These are phyloP conservation scores for Corythoichthys intestinalis DNA, from an alignment of 2,113 vertebrate species.

Conservation along the genomic window DNA sequence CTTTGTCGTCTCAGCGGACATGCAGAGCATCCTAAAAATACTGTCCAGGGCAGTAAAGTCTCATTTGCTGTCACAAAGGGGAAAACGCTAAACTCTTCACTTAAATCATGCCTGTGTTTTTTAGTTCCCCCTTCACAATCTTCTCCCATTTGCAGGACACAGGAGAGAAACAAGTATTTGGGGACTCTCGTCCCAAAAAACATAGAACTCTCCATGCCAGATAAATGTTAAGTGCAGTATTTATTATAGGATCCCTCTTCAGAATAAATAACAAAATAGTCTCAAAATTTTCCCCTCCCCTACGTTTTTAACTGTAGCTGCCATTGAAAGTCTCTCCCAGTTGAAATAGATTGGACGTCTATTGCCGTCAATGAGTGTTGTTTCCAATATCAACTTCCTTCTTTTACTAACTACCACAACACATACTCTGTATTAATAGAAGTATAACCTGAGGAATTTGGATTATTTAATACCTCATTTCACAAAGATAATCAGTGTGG, in stretches of 20 bases:
- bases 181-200: conserved; percentile 3
- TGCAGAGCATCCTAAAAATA: conserved; percentile 72
- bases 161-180: background rate
- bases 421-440: background rate
- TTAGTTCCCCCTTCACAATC: background rate
- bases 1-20: conserved; percentile 55
- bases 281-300: no score
- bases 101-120: conserved; percentile 13
- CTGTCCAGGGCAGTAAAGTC: conserved; percentile 49
- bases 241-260: no score
- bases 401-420: no score
- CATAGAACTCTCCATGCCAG: background rate
- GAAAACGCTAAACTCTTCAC: conserved; percentile 52
- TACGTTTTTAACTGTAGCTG: no score
- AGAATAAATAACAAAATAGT: no score
- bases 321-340: no score
- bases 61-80: conserved; percentile 64
- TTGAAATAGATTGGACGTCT: no score
- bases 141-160: conserved; percentile 3
- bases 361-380: no score
- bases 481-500: conserved; percentile 18
- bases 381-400: no score
- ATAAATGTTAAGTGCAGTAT: background rate
- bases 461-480: conserved; percentile 22
- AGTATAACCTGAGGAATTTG: background rate